These are phyloP conservation scores for Iphiclides podalirius DNA, from an alignment of 2,888 invertebrate species.

Conservation along the genomic window DNA sequence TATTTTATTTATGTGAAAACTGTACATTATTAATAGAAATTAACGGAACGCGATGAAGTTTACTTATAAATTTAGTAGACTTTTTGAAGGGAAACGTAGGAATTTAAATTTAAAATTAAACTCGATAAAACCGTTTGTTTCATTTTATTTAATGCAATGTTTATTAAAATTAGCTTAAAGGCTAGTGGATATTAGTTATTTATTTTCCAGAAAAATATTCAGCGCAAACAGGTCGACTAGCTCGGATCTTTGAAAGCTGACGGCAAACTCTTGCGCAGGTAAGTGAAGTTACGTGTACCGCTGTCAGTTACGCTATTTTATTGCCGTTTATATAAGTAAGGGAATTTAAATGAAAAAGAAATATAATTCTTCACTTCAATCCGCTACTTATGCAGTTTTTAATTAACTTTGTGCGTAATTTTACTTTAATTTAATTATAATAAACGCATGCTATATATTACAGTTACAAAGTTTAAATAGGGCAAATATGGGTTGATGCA, in stretches of 20 bases:
- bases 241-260: conserved; percentile 39
- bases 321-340: conserved; percentile 55
- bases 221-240: conserved; percentile 44
- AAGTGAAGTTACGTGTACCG: conserved; percentile 73
- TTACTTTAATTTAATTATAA: not conserved
- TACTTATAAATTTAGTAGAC: too few relatives aligned
- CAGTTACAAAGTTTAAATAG: too few relatives aligned
- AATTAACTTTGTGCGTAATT: conserved; percentile 1
- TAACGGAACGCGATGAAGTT: too few relatives aligned
- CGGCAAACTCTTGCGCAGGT: conserved; percentile 61
- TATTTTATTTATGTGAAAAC: too few relatives aligned
- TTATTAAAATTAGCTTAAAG: too few relatives aligned
- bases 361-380: conserved; percentile 23
- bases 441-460: too few relatives aligned
- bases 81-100: too few relatives aligned
- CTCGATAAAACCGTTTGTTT: too few relatives aligned
- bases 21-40: too few relatives aligned
- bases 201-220: conserved; percentile 43
- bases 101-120: too few relatives aligned
- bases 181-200: conserved; percentile 22
- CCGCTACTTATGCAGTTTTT: conserved; percentile 8
- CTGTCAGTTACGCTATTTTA: conserved; percentile 71
- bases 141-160: too few relatives aligned
- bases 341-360: conserved; percentile 56
- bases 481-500: too few relatives aligned